Base-by-base conservation (phyloP, 2,888 invertebrate genomes). In the Epistrophe eligans region DNA sequence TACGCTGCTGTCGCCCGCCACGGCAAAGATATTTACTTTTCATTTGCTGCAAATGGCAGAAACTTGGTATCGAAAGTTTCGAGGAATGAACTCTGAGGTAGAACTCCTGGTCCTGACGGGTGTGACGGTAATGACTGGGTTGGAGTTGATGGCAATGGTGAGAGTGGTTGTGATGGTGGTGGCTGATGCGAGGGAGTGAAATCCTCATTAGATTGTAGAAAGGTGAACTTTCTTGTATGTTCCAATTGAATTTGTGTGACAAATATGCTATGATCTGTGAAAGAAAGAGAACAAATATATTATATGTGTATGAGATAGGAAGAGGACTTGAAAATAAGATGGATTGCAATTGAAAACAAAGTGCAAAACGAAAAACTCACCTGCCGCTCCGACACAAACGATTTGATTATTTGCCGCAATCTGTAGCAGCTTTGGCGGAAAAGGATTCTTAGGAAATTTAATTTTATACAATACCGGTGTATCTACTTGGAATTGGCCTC, bases 341-440 rank as follows among this genome's bases (percentile, higher is more conserved):
- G 11, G 43, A 48, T 76, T 32, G 40, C 15, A 32, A 71, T 52
- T 74, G 66, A 80, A 72, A 70, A 57, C 28, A 52, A 55, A 8
- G 55, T 35, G 38, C 32, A 32, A 55, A 55, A 15, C 28, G 15
- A 55, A 32, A 55, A 55, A 82, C 89, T 17, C 91, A 95, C 95
- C 95, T 91, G 93, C 93, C 70, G 93, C 92, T 84, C 95, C 95
- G 58, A 93, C 92, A 90, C 96, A 96, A 35, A 95, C 89, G 1
- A 93, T 90, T 11, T 94, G 92, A 66, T 94, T 94, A 89, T 96
- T 95, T 28, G 94, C 93, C 8, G 93, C 91, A 40, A 96, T 94
- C 77, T 94, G 93, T 0, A 95, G 94, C 24, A 96, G 90, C 88
- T 93, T 94, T 0, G 96, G 96, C 43, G 94, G 90, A 1, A 94